These are phyloP conservation scores for Leucoptera coffeella DNA, from an alignment of 2,888 invertebrate species.

Conservation along the genomic window DNA sequence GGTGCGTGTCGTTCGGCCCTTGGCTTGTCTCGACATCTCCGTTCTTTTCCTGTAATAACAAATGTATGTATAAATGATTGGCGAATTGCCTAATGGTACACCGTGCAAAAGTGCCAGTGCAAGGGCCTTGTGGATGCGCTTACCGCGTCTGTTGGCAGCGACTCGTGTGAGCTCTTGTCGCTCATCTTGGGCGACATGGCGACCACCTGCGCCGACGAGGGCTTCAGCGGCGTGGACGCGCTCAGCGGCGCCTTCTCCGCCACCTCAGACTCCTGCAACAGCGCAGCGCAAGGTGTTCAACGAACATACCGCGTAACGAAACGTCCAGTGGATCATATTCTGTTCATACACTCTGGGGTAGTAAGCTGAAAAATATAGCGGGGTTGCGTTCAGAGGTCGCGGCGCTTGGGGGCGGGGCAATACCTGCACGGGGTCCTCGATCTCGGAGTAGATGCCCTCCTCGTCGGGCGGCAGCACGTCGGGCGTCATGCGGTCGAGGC, in stretches of 20 bases:
- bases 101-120: no score
- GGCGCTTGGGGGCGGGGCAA: constrained; percentile 12
- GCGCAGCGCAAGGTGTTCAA: no score
- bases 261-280: no score
- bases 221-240: constrained; percentile 35
- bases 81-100: background rate
- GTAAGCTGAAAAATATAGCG: no score
- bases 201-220: constrained; percentile 22
- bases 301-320: no score
- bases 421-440: constrained; percentile 31
- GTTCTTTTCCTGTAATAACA: background rate
- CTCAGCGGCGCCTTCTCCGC: no score
- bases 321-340: no score
- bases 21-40: constrained; percentile 18
- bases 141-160: background rate
- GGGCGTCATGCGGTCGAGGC: background rate
- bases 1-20: constrained; percentile 13
- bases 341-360: no score
- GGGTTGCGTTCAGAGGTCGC: no score
- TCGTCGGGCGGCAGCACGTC: constrained; percentile 9
- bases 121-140: no score
- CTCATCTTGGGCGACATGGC: constrained; percentile 31
- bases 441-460: constrained; percentile 34
- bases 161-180: constrained; percentile 5
- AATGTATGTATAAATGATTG: background rate